Base-by-base conservation (phyloP, 2,888 invertebrate species). In the Thysanoteuthis rhombus region DNA sequence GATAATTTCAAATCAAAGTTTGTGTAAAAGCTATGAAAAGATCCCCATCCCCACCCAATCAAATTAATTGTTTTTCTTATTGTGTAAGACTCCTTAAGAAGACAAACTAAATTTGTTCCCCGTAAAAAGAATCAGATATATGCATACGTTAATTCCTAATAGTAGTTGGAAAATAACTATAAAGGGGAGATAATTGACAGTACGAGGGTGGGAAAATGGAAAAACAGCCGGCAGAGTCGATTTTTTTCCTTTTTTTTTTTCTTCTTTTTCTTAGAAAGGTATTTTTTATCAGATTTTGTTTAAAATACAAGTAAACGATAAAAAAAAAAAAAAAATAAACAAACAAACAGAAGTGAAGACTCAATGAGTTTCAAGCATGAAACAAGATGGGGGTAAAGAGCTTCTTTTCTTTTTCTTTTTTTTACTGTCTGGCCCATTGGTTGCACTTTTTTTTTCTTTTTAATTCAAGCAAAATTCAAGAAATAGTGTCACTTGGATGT, bases 381-480 rank as follows among this genome's bases (percentile, higher is more conserved):
- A 75, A 75, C 75, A n/a, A 75, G 19, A 75, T 75, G n/a, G 75
- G n/a, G n/a, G 75, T 3, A 25, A 75, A 36, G n/a, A 36, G 4
- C 36, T 75, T n/a, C 16, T 75, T 36, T 75, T 75, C 36, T 16
- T 75, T 75, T 75, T n/a, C 36, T 75, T 36, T 75, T 36, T 75
- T 75, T 75, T n/a, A 75, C 75, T 75, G 75, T 75, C 75, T 75
- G 75, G 75, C 75, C 75, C 75, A 75, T 75, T 75, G 75, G 75
- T 75, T 75, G 75, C 75, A 75, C 36, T 12, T n/a, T 75, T 52
- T 47, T 75, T 75, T n/a, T 36, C 16, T 75, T 75, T 75, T 75
- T n/a, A 75, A 75, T 75, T 75, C 75, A 75, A 75, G 75, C 75
- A 75, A 75, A 75, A 75, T 75, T 75, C 75, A 75, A 75, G 75